A percentile compares a stretch with the other conserved stretches of the same genome.
phyloP scores from a whole-genome alignment of 2,113 vertebrate genomes.

The Lagopus muta region DNA sequence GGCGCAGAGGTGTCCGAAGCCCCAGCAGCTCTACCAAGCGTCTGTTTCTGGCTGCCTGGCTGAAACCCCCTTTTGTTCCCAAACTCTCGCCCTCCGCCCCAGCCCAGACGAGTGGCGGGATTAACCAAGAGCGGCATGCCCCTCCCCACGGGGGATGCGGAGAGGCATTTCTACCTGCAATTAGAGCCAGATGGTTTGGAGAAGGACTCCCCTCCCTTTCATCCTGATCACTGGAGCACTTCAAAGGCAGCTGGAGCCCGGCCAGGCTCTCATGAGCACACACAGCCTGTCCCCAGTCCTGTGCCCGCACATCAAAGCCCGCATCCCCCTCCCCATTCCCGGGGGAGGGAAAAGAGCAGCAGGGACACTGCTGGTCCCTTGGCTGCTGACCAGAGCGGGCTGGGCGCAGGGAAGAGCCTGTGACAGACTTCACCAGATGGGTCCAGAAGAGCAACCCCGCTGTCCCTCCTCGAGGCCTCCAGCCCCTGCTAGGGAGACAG shows the following conservation, averaged over 20 bases:
- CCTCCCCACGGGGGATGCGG: slow-evolving; percentile 28
- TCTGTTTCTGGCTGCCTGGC: slow-evolving; percentile 40
- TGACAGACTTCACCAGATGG: slow-evolving; percentile 60
- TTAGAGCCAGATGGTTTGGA: slow-evolving; percentile 79
- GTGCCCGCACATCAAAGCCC: slow-evolving; percentile 70
- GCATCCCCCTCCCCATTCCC: not conserved
- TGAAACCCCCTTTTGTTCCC: slow-evolving; percentile 45
- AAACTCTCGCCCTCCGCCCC: not conserved
- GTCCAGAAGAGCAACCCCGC: not conserved
- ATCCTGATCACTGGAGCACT: slow-evolving; percentile 78
- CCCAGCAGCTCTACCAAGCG: not conserved
- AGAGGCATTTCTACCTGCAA: slow-evolving; percentile 77
- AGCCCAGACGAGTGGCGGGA: not conserved
- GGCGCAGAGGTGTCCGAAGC: not conserved
- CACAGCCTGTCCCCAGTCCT: slow-evolving; percentile 64
- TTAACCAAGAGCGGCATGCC: slow-evolving; percentile 30
- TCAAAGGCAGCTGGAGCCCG: slow-evolving; percentile 76
- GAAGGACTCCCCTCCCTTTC: slow-evolving; percentile 74
- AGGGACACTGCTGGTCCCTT: slow-evolving; percentile 58
- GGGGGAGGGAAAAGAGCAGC: slow-evolving; percentile 64
- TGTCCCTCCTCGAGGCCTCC: not conserved
- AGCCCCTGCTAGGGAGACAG: not conserved
- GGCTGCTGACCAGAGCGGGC: slow-evolving; percentile 57
- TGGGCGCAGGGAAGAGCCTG: not conserved
- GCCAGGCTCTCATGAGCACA: slow-evolving; percentile 71